Percentiles rank a stretch among this genome's conserved stretches.
These are phyloP conservation scores for Heteronetta atricapilla DNA, from an alignment of 2,113 vertebrate species.

Conservation along the genomic window DNA sequence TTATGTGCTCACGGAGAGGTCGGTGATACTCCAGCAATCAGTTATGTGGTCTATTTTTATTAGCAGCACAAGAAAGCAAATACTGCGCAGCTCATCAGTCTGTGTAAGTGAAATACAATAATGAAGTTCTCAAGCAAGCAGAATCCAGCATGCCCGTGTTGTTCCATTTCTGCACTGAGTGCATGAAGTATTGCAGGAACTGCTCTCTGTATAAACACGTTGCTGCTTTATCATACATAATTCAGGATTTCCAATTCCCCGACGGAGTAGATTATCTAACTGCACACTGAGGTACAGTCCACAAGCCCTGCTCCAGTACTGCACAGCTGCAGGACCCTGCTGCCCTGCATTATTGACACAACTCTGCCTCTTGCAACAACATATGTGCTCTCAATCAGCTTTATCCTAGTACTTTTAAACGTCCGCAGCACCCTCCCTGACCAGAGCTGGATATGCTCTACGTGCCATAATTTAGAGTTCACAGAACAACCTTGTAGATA, in stretches of 20 bases:
- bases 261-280: conserved; percentile 27
- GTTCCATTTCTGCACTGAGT: not conserved
- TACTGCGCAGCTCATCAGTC: conserved; percentile 25
- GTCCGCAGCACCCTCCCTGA: not conserved
- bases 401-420: conserved; percentile 21
- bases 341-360: not conserved
- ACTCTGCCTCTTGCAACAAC: not conserved
- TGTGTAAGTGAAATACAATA: conserved; percentile 35
- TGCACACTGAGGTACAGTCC: not conserved
- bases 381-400: not conserved
- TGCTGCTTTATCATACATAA: conserved; percentile 58
- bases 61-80: conserved; percentile 28
- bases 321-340: not conserved
- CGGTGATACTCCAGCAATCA: not conserved
- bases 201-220: conserved; percentile 36
- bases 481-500: not conserved
- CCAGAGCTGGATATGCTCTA: not conserved
- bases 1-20: not conserved
- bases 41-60: conserved; percentile 35
- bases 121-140: conserved; percentile 37
- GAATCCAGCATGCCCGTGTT: not conserved
- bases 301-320: not conserved
- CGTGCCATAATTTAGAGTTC: not conserved
- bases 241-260: conserved; percentile 15
- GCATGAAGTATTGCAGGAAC: conserved; percentile 16